Evolutionary conservation across 2,797 vertebrate genomes (phyloP), one percentile per base, ranked within the genome.

Genomic region (Otolemur crassicaudatus): DNA sequence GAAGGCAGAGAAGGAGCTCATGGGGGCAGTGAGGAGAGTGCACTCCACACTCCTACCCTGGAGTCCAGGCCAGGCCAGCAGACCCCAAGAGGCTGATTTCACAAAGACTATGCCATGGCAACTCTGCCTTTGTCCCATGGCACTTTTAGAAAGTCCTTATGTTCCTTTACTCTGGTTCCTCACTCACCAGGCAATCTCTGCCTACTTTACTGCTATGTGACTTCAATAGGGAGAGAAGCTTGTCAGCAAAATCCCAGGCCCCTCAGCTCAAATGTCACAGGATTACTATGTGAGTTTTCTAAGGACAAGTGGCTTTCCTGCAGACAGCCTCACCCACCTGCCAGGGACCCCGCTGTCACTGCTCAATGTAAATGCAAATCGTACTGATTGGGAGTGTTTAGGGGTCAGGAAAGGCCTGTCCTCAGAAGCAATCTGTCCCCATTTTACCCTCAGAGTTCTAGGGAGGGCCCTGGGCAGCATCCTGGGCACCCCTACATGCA

Each of bases 11-110:
- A 4, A 61, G 7, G 53, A 17, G 73, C 22, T 40, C 16, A 3
- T 3, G 16, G 27, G 43, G 5, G 13, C 19, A 3, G n/a, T 1
- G 3, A 37, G 56, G 25, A 12, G n/a, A 8, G 0, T 5, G 4
- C 2, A 4, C 12, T 1, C 58, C 19, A 1, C 5, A 0, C 0
- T 46, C 14, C 69, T 25, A 8, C 56, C 40, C 65, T 61, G n/a
- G 37, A 11, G 56, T 27, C 43, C 29, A 22, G 23, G 20, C 29
- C 34, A 31, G 43, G 27, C 27, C 2, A 27, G 49, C 0, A 0
- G 43, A 12, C 31, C 56, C n/a, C 0, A 0, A 17, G 49, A 19
- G 3, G 46, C 31, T 0, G 0, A 37, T 9, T 9, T 40, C 10
- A 22, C 2, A 7, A 20, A 80, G 65, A n/a, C 22, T 9, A 5